Base-by-base conservation (phyloP, 2,888 invertebrate genomes). In the Caenorhabditis sinica region DNA sequence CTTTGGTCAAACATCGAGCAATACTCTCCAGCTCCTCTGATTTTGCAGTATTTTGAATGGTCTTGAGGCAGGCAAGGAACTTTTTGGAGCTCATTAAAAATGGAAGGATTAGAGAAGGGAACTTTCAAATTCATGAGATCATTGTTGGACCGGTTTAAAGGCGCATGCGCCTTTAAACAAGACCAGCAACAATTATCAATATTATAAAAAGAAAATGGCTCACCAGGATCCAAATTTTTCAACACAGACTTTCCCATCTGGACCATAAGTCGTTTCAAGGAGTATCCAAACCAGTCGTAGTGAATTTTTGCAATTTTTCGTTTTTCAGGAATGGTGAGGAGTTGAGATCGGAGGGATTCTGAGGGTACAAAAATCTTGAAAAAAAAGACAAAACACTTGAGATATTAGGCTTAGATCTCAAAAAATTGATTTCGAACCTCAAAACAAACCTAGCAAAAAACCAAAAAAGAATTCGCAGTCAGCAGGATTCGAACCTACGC, bases 401-500 rank as follows among this genome's bases (percentile, higher is more conserved):
- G 15, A 13, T 45, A 45, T 45, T 15, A 13, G 11, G 33, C 33
- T 33, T 13, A 45, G 15, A 45, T n/a, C 45, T 30, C 40, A 13
- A 30, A 33, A 25, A 65, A 0, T 20, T 11, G 17, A 9, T 17
- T 43, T 45, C 25, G 17, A 6, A 6, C 8, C 8, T 33, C 33
- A 33, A 33, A 33, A 33, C 33, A 33, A 33, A 33, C 8, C 33
- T 33, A 33, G 8, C 33, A 63, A 63, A 63, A 63, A 45, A 45
- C 1, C 17, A 28, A 65, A 65, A 65, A 63, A n/a, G 0, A 8
- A 45, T 65, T 53, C 60, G 74, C 74, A 65, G 63, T 63, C 74
- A 79, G 87, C 86, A 88, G 86, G 87, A 87, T 85, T 89, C 88
- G 89, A 88, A 87, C 85, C 85, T 87, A 82, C 89, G 86, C 87